Conservation (phyloP, 1,140 invertebrate genomes). For the Drosophila repleta region DNA sequence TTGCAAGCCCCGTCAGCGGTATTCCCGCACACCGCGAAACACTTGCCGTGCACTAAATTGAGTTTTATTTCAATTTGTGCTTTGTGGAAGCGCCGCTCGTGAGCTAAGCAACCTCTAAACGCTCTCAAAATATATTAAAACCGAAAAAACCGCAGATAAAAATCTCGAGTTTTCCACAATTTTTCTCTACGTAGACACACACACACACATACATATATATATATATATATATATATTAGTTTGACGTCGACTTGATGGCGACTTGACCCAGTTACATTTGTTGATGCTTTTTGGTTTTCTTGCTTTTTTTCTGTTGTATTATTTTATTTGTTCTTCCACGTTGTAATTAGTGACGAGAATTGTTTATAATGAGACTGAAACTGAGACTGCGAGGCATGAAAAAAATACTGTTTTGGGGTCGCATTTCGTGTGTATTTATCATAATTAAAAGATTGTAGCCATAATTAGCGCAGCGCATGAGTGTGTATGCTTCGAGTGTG, state of each 20-base stretch:
- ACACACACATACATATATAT: conserved; percentile 12
- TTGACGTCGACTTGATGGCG: conserved; percentile 57
- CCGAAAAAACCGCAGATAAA: conserved; percentile 73
- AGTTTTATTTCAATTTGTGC: conserved; percentile 53
- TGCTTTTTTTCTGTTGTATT: conserved; percentile 20
- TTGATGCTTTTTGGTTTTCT: conserved; percentile 58
- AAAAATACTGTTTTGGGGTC: conserved; percentile 44
- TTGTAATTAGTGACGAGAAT: conserved; percentile 77
- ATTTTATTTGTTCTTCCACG: conserved; percentile 68
- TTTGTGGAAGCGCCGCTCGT: conserved; percentile 33
- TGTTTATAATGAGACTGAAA: conserved; percentile 63
- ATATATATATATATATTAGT: conserved; percentile 5
- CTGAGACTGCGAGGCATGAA: conserved; percentile 31
- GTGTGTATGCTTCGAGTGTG: too few species aligned
- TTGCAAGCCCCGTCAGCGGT: conserved; percentile 14
- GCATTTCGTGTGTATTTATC: conserved; percentile 54
- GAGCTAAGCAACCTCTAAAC: conserved; percentile 46
- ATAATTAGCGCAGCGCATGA: conserved; percentile 56
- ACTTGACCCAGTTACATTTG: conserved; percentile 77
- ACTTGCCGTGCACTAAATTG: conserved; percentile 50
- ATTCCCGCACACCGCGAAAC: conserved; percentile 6
- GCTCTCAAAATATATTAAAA: conserved; percentile 54
- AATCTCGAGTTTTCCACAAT: conserved; percentile 75
- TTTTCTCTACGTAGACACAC: conserved; percentile 63
- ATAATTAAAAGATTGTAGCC: conserved; percentile 73